Base-by-base conservation (phyloP, 2,113 vertebrate genomes). In the Anarrhichthys ocellatus region DNA sequence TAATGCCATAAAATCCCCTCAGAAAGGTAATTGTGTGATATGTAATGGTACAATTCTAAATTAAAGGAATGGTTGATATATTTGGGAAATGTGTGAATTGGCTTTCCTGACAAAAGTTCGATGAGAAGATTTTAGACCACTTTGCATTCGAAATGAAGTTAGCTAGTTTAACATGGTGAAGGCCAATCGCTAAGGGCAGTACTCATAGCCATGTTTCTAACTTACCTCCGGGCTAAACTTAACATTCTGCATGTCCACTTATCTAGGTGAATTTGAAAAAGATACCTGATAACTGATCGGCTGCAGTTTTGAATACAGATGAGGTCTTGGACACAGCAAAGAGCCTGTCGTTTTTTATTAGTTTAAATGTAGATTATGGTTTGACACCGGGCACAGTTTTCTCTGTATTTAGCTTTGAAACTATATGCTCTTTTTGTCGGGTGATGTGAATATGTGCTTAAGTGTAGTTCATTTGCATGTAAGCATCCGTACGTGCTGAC, bases 241-340 rank as follows among this genome's bases (percentile, higher is more conserved):
- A 66, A 56, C 52, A 69, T 78, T 66, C 38, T 42, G 29, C 34
- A 13, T 38, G 48, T 69, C 50, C 67, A 84, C 61, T 38, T 54
- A 61, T 69, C 34, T 1, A 0, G 58, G 9, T 22, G 34, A 83
- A 76, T 59, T 70, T 52, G 29, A 73, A 42, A 62, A 44, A 59
- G 20, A 56, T 58, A 17, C 42, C 9, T 27, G 5, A 48, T 42
- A 72, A 82, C 11, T 24, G 56, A 84, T 65, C 64, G 50, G 44
- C 62, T 70, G 66, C 48, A 71, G n/a, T 48, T 80, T 29, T 77
- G 50, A 89, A 79, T 86, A 61, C 62, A 79, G 61, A 85, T 68
- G 48, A 59, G n/a, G 5, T 68, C 27, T 72, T 44, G 76, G 68
- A 80, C 22, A 50, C 4, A 73, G 62, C 2, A 32, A 46, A 54